These are phyloP conservation scores for Sciurus vulgaris DNA, from an alignment of 2,797 vertebrate species.

Conservation along the genomic window DNA sequence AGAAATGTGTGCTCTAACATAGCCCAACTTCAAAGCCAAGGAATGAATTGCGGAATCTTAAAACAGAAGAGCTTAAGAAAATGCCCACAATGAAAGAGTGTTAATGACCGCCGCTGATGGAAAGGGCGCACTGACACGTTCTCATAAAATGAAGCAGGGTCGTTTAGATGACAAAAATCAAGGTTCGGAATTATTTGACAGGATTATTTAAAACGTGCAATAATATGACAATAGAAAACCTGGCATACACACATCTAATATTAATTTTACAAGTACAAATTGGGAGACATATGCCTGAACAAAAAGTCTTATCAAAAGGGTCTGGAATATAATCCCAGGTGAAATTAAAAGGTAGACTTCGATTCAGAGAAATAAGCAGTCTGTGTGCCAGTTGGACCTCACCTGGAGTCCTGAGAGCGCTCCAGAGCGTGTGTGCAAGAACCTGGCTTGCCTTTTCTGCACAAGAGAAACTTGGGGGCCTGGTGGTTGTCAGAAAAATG, in stretches of 20 bases:
- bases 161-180: background rate
- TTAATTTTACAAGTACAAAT: background rate
- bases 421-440: background rate
- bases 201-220: no score
- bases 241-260: background rate
- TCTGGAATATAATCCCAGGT: background rate
- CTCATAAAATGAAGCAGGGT: no score
- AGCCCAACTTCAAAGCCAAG: background rate
- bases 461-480: background rate
- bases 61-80: background rate
- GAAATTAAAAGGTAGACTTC: background rate
- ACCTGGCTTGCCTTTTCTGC: no score
- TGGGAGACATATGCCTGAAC: background rate
- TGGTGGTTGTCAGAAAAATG: background rate
- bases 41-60: no score
- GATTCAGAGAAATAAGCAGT: rapidly evolving
- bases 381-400: background rate
- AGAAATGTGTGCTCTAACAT: background rate
- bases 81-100: background rate
- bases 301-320: background rate
- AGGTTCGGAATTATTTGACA: background rate
- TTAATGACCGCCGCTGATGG: rapidly evolving
- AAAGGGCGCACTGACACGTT: rapidly evolving
- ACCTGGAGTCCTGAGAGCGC: rapidly evolving
- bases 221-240: background rate